phyloP scores from a whole-genome alignment of 2,113 vertebrate species.

The Petroica traversi region DNA sequence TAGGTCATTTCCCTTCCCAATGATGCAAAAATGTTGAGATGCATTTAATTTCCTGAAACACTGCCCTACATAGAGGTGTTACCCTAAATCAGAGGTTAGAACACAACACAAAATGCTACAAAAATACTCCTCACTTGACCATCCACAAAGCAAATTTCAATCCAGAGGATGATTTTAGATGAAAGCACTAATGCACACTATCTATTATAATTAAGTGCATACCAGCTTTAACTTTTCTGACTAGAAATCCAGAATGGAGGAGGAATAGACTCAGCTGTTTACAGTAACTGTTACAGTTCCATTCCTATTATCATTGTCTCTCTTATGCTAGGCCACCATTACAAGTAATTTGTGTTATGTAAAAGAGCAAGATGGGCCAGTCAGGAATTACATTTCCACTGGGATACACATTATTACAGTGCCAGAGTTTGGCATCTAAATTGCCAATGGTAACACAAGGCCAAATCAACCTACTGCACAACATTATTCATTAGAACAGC shows the following conservation, averaged over 20 bases:
- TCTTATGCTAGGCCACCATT: not conserved
- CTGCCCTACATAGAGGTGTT: not conserved
- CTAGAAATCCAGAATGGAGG: not conserved
- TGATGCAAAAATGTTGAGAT: not conserved
- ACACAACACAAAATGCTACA: not conserved
- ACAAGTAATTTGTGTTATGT: not conserved
- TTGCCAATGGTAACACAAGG: not conserved
- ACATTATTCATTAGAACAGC: not conserved
- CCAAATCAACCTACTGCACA: not conserved
- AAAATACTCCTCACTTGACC: not conserved
- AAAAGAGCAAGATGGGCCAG: not conserved
- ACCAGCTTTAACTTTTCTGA: not conserved
- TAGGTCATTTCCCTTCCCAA: not conserved
- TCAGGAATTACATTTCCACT: not conserved
- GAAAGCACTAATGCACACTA: not conserved
- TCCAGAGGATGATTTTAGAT: not conserved
- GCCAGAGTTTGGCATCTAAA: not conserved
- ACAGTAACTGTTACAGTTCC: not conserved
- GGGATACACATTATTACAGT: not conserved
- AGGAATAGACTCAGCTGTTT: not conserved
- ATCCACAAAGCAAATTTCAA: not conserved
- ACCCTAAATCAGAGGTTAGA: not conserved
- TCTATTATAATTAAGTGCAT: not conserved
- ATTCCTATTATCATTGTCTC: not conserved
- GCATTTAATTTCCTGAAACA: not conserved